Percentiles rank a stretch among this genome's conserved stretches.
Evolutionary conservation across 64 coral and sea anemone genomes (phyloP).

Genomic region (Dendronephthya gigantea): DNA sequence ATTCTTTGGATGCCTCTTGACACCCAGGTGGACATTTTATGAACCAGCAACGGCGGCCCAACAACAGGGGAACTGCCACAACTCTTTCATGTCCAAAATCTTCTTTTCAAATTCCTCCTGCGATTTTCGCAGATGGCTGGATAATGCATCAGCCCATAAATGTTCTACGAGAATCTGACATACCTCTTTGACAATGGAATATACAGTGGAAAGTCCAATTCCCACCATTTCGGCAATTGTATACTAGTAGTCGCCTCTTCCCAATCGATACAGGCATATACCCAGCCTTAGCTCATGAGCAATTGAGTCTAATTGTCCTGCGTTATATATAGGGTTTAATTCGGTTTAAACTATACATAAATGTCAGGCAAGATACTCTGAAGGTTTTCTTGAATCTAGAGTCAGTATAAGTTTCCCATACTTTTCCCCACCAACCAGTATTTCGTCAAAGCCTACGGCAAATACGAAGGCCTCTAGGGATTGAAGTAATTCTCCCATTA

Average conservation of each 20-base stretch:
- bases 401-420: neutral
- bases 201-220: neutral
- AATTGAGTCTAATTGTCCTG: neutral
- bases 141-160: no score
- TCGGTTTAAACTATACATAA: neutral
- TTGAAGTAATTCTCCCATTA: no score
- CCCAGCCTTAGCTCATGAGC: neutral
- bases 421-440: neutral
- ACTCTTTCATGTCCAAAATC: no score
- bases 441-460: neutral
- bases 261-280: neutral
- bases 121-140: no score
- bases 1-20: no score
- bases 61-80: no score
- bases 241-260: neutral
- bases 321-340: neutral
- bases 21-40: no score
- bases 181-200: no score
- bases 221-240: neutral
- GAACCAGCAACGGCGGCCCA: no score
- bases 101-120: no score
- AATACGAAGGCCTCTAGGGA: neutral
- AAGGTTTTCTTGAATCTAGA: no score
- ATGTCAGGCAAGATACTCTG: neutral
- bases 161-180: no score